These are phyloP conservation scores for human DNA, from an alignment of 2,113 vertebrate genomes.

Conservation along the genomic window DNA sequence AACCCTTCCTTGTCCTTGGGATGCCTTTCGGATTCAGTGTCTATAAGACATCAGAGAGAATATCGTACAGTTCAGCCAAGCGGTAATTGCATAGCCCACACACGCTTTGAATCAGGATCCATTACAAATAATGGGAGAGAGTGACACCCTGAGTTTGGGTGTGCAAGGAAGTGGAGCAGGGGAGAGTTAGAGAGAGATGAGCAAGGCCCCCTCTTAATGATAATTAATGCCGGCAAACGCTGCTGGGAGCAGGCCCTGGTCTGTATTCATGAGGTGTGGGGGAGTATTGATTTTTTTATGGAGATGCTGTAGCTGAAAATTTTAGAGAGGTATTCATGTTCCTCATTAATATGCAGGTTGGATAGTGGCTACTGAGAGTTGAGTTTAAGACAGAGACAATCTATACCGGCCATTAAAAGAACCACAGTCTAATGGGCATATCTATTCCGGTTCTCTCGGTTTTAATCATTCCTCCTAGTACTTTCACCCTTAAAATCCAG, in stretches of 20 bases:
- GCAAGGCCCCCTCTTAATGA: slow-evolving; percentile 73
- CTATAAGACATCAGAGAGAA: slow-evolving; percentile 48
- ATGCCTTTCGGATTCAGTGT: slow-evolving; percentile 53
- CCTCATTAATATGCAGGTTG: slow-evolving; percentile 83
- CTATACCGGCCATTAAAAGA: slow-evolving; percentile 82
- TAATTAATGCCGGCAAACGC: slow-evolving; percentile 72
- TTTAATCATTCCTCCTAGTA: slow-evolving; percentile 67
- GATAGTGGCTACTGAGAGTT: slow-evolving; percentile 78
- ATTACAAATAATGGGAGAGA: slow-evolving; percentile 78
- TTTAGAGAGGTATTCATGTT: slow-evolving; percentile 79
- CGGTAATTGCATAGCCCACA: slow-evolving; percentile 57
- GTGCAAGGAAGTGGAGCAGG: slow-evolving; percentile 74
- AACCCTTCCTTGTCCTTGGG: slow-evolving; percentile 57
- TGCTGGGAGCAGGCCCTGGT: slow-evolving; percentile 73
- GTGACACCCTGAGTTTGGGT: slow-evolving; percentile 69
- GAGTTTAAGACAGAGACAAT: slow-evolving; percentile 83
- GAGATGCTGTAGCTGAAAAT: slow-evolving; percentile 81
- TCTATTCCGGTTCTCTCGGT: slow-evolving; percentile 72
- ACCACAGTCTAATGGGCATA: slow-evolving; percentile 75
- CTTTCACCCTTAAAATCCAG: slow-evolving; percentile 74
- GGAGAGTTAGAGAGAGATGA: slow-evolving; percentile 55
- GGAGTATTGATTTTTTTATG: slow-evolving; percentile 85
- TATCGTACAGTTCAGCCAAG: slow-evolving; percentile 53
- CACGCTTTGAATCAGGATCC: slow-evolving; percentile 69
- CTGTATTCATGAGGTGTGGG: slow-evolving; percentile 82